Evolutionary conservation across 2,113 vertebrate genomes (phyloP), one percentile per base, ranked within the genome.

Genomic region (Hyperopisus bebe): DNA sequence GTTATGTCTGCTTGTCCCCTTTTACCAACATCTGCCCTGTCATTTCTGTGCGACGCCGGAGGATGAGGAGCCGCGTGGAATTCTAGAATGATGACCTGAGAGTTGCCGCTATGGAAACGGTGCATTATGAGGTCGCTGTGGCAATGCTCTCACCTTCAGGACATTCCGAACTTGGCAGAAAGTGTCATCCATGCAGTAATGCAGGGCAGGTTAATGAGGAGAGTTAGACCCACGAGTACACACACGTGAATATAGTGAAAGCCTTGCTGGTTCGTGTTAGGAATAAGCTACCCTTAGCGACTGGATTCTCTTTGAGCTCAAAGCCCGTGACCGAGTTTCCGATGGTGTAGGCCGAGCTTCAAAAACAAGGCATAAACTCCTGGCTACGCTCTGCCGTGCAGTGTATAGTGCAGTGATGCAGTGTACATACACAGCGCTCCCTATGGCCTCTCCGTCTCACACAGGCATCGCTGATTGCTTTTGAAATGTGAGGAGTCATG

Each of bases 401-500:
- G 50, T 51, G 50, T 51, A 51, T 51, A 51, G 50, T 51, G 50
- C 15, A 80, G 17, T 39, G 74, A 42, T 19, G 2, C n/a, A 19
- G 8, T 77, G 44, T 83, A 47, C 39, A 47, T 46, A 21, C 44
- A n/a, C 35, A 11, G 39, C 5, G 13, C 74, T 7, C 74, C 39
- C 31, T 31, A 13, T 39, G 31, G 70, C 31, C n/a, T 17, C 13
- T 6, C 35, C 0, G 31, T 42, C 74, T 80, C 74, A 46, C 82
- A 9, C 44, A 47, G 89, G 66, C 46, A 87, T 58, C 39, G 58
- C 35, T n/a, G 35, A 90, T 87, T 92, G 93, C 92, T 92, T 91
- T 93, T 92, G 88, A 89, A 91, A 31, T 47, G 15, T 89, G 93
- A 92, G 91, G 94, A 92, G 92, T 92, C 51, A 44, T 86, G 70